A percentile compares a stretch with the other conserved stretches of the same genome.
Conservation (phyloP, 2,113 vertebrate genomes). For the Pavo muticus region DNA sequence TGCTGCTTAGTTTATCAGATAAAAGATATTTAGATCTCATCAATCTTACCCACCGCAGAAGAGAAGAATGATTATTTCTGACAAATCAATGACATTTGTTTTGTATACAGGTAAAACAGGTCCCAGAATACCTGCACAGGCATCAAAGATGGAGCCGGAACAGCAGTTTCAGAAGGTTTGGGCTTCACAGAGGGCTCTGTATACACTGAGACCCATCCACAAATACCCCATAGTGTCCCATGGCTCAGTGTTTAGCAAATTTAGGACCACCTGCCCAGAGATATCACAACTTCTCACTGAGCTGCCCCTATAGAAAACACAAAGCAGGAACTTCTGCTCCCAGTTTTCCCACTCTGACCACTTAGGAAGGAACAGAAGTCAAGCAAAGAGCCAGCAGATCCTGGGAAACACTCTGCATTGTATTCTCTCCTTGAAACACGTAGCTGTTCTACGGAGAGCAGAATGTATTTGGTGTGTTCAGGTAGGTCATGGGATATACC, state of each 20-base stretch:
- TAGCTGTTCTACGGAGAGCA: neutral
- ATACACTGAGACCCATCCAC: neutral
- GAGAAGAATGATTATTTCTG: neutral
- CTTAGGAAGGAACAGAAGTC: neutral
- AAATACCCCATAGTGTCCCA: neutral
- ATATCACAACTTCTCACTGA: neutral
- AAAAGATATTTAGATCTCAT: constrained; percentile 1
- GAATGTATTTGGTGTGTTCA: neutral
- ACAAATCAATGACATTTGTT: neutral
- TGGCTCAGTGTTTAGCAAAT: neutral
- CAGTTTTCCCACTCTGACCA: neutral
- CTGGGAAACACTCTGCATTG: neutral
- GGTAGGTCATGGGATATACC: neutral
- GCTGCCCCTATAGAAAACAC: neutral
- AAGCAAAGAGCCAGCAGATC: neutral
- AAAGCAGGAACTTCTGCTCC: neutral
- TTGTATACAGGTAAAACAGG: neutral
- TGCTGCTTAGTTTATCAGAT: constrained; percentile 2
- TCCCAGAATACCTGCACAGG: neutral
- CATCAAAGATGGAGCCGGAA: neutral
- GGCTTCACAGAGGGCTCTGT: neutral
- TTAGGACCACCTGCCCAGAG: neutral
- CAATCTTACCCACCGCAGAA: neutral
- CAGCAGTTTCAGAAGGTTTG: neutral
- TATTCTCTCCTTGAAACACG: neutral